A percentile compares a stretch with the other conserved stretches of the same genome.
Conservation (phyloP, 2,888 invertebrate genomes). For the Tethea ocularis region DNA sequence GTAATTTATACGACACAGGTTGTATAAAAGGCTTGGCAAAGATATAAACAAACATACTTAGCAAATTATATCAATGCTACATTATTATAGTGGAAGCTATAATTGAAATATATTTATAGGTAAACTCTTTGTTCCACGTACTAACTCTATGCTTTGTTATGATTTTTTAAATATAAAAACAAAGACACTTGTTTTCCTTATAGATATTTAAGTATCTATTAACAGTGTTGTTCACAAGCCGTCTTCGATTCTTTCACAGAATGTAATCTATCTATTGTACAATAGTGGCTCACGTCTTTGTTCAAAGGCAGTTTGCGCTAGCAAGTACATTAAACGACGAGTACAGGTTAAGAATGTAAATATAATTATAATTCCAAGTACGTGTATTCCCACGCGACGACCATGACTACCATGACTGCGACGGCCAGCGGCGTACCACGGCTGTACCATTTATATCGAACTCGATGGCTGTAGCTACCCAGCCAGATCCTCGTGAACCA, state of each 20-base stretch:
- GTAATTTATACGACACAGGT: too few species aligned
- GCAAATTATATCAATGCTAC: background rate
- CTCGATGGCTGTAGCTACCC: too few species aligned
- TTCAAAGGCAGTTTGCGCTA: conserved; percentile 37
- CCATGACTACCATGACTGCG: conserved; percentile 38
- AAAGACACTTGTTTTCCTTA: background rate
- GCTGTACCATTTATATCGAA: too few species aligned
- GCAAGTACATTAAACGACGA: conserved; percentile 40
- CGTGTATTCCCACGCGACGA: conserved; percentile 63
- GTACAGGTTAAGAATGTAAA: conserved; percentile 56
- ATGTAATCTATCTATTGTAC: conserved; percentile 6
- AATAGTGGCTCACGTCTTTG: conserved; percentile 31
- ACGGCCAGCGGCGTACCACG: background rate
- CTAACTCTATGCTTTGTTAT: background rate
- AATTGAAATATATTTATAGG: background rate
- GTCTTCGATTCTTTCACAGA: conserved; percentile 7
- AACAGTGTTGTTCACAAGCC: background rate
- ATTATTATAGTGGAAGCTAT: background rate
- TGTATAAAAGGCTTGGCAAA: too few species aligned
- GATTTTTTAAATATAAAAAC: background rate
- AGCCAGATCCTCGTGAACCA: conserved; percentile 8
- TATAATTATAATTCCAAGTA: conserved; percentile 61
- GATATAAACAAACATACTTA: too few species aligned
- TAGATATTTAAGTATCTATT: background rate
- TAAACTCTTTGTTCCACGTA: background rate